phyloP scores from a whole-genome alignment of 2,888 invertebrate species.

The Pimpla rufipes region DNA sequence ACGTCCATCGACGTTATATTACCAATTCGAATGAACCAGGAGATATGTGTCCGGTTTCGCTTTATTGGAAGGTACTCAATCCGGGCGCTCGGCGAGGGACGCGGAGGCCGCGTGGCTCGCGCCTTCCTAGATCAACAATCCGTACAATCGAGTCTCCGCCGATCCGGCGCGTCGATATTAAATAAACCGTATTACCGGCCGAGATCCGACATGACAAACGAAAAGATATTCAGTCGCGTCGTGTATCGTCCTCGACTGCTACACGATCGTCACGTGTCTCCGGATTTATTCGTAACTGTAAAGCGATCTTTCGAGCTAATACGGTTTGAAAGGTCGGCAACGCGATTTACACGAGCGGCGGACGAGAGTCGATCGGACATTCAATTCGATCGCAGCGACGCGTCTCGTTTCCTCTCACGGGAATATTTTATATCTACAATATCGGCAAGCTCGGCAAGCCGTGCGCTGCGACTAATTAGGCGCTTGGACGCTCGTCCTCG shows the following conservation, averaged over 20 bases:
- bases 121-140: constrained; percentile 31
- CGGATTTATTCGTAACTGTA: constrained; percentile 14
- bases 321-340: not conserved
- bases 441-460: not conserved
- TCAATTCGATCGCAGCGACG: constrained; percentile 10
- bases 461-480: constrained; percentile 38
- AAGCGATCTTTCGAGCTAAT: not conserved
- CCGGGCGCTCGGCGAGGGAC: constrained; percentile 31
- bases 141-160: not conserved
- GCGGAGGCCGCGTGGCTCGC: not conserved
- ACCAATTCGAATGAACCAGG: constrained; percentile 68
- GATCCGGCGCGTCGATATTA: not conserved
- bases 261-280: not conserved
- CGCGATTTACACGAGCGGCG: not conserved
- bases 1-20: constrained; percentile 55
- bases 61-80: constrained; percentile 57
- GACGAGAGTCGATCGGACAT: constrained; percentile 29
- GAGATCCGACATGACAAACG: not conserved
- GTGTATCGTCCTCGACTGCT: not conserved
- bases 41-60: constrained; percentile 65
- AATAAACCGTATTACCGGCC: not conserved
- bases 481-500: constrained; percentile 10
- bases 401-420: not conserved
- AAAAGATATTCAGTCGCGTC: not conserved
- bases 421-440: constrained; percentile 39